phyloP scores from a whole-genome alignment of 2,113 vertebrate species.

The Heterochromis multidens region DNA sequence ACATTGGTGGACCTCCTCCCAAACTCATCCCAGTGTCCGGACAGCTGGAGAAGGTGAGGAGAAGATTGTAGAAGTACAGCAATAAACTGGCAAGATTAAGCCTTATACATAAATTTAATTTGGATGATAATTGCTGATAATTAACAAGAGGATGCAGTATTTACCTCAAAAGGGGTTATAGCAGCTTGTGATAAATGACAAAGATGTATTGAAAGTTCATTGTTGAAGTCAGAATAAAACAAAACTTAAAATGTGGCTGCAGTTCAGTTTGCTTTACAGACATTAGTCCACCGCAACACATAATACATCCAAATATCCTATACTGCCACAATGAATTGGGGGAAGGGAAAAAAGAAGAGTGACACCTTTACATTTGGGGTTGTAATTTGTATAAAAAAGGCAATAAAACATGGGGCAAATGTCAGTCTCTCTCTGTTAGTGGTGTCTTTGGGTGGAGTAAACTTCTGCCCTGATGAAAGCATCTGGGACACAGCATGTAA shows the following conservation, averaged over 20 bases:
- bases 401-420: background rate
- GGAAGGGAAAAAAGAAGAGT: background rate
- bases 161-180: too few species aligned
- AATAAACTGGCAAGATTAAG: background rate
- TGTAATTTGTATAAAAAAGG: background rate
- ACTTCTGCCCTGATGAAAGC: too few species aligned
- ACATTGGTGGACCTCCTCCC: slow-evolving; percentile 88
- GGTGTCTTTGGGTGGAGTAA: too few species aligned
- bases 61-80: background rate
- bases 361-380: background rate
- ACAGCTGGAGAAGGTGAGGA: slow-evolving; percentile 89
- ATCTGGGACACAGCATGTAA: too few species aligned
- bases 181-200: too few species aligned
- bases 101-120: background rate
- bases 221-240: background rate
- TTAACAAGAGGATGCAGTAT: background rate
- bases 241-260: background rate
- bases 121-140: background rate
- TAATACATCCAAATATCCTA: background rate
- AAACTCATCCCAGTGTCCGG: slow-evolving; percentile 94
- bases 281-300: background rate
- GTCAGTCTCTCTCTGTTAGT: too few species aligned
- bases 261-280: background rate
- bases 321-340: background rate
- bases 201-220: background rate